Percentiles rank a stretch among this genome's conserved stretches.
These are phyloP conservation scores for Sanderia malayensis DNA, from an alignment of 30 jellyfish, hydroid and myxozoan species.

Conservation along the genomic window DNA sequence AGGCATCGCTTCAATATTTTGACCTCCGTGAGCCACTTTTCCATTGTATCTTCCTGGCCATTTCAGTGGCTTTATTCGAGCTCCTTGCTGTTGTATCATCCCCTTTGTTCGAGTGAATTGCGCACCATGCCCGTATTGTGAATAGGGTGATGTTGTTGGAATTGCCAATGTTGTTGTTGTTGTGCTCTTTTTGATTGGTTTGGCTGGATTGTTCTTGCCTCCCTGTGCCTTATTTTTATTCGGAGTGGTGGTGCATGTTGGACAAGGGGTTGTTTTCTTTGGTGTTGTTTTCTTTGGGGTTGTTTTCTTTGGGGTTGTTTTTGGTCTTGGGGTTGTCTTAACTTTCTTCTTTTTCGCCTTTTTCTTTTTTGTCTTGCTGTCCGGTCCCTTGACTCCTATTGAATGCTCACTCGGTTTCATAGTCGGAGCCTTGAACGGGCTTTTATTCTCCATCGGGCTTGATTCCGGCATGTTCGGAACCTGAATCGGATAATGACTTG, in stretches of 20 bases:
- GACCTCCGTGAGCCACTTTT: background rate
- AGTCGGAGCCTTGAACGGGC: conserved; percentile 34
- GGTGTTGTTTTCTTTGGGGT: conserved; percentile 4
- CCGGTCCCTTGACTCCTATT: conserved; percentile 13
- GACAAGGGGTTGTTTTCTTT: conserved; percentile 47
- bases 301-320: conserved; percentile 15
- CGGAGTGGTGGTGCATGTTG: conserved; percentile 33
- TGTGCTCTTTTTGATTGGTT: conserved; percentile 20
- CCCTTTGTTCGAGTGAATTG: background rate
- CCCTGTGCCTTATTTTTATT: conserved; percentile 38
- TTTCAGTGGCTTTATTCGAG: background rate
- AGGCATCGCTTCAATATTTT: background rate
- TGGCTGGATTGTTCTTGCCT: conserved; percentile 50
- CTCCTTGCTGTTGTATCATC: conserved; percentile 3
- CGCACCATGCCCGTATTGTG: background rate
- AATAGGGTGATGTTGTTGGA: background rate
- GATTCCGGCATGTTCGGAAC: conserved; percentile 59
- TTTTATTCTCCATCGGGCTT: conserved; percentile 22
- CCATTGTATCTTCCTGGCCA: background rate
- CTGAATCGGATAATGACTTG: conserved; percentile 52
- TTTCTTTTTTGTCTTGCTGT: conserved; percentile 20
- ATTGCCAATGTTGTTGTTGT: conserved; percentile 32
- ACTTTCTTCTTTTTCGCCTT: conserved; percentile 2
- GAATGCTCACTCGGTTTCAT: conserved; percentile 61
- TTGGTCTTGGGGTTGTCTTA: background rate